phyloP scores from a whole-genome alignment of 2,113 vertebrate species.

The Pao palembangensis region DNA sequence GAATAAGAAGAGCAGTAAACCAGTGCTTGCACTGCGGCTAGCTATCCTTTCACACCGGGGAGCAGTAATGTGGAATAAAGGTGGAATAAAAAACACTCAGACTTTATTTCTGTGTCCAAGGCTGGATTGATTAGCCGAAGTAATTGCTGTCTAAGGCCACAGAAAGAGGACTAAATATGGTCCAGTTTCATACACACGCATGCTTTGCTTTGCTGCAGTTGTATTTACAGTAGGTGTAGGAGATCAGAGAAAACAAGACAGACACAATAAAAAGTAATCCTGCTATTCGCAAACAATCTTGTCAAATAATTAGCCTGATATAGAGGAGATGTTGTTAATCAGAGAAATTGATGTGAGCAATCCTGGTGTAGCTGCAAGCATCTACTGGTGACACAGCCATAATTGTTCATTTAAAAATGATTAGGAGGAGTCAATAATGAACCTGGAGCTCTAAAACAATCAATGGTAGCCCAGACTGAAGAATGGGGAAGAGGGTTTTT shows the following conservation, averaged over 20 bases:
- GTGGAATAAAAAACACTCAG: constrained; percentile 53
- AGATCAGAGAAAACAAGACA: background rate
- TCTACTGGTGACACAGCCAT: constrained; percentile 34
- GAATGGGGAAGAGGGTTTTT: background rate
- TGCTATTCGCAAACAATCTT: background rate
- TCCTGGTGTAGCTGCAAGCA: constrained; percentile 13
- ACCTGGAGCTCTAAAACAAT: constrained; percentile 51
- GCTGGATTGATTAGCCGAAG: constrained; percentile 34
- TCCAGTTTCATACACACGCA: constrained; percentile 6
- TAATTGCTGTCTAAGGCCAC: constrained; percentile 42
- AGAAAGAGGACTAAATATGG: constrained; percentile 29
- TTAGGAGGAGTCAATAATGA: constrained; percentile 62
- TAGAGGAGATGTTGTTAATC: background rate
- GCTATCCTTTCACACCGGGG: constrained; percentile 18
- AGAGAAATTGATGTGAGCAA: constrained; percentile 3
- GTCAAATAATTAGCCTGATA: background rate
- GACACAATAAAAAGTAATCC: background rate
- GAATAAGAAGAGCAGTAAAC: background rate
- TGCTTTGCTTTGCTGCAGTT: constrained; percentile 30
- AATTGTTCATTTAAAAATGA: constrained; percentile 72
- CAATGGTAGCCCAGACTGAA: constrained; percentile 37
- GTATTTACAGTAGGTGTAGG: background rate
- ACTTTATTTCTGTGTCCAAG: constrained; percentile 29
- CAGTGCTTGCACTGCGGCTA: background rate
- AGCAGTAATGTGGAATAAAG: constrained; percentile 51